Base-by-base conservation (phyloP, 2,888 invertebrate genomes). In the Hyalella azteca region DNA sequence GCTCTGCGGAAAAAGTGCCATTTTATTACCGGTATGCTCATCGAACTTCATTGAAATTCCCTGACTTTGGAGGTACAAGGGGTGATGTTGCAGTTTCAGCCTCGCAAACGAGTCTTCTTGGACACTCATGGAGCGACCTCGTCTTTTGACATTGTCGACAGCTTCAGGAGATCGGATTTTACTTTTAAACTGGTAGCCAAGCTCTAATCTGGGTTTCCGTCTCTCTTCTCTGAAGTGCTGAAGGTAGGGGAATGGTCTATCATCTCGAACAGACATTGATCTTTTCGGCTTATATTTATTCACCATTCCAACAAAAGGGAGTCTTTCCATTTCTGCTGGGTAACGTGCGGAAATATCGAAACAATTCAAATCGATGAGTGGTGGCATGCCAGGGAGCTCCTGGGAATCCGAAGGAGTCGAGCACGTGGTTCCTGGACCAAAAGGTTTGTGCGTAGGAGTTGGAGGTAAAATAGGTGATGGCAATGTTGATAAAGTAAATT, bases 401-500 rank as follows among this genome's bases (percentile, higher is more conserved):
- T 66, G 32, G 19, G 29, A 66, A 1, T 32, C 32, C 36, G 66
- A 32, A 9, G 75, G 75, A 19, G 75, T 45, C 9, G 22, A 39
- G 26, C 26, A 75, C 19, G n/a, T 3, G 19, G n/a, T 11, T 45
- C 45, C 4, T 45, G 19, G 36, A 75, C 15, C 9, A n/a, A 7
- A 45, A 75, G 15, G 45, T 9, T 75, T 75, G 75, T n/a, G 45
- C n/a, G 13, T n/a, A 11, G 75, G 45, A 45, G 40, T 41, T n/a
- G 75, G 45, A 2, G 41, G 75, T 41, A 75, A 26, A 75, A 41
- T 41, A 22, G 75, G 75, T 7, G 75, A 75, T 22, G 75, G 45
- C 22, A 41, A 15, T 0, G 26, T 41, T 22, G 75, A 41, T 36
- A 22, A 22, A 29, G 41, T 40, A 75, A 75, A 75, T 41, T 41